Evolutionary conservation across 92 coral and sea anemone species (phyloP).

Genomic region (Micromussa lordhowensis): DNA sequence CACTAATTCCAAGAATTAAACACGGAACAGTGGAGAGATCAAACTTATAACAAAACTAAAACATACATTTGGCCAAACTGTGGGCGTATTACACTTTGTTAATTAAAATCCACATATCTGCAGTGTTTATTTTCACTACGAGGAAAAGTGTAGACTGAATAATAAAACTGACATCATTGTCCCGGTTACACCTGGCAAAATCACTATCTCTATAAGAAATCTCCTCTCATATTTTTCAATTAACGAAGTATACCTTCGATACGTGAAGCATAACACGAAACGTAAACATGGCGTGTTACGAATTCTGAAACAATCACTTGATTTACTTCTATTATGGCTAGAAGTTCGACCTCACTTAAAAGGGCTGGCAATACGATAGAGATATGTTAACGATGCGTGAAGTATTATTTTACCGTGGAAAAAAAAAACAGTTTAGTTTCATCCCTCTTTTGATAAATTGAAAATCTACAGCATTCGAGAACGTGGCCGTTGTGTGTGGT

Average conservation of each 20-base stretch:
- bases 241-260: neutral
- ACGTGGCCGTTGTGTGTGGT: neutral
- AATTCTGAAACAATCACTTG: neutral
- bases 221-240: constrained; percentile 6
- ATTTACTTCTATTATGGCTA: neutral
- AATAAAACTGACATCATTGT: neutral
- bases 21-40: neutral
- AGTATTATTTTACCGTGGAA: neutral
- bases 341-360: neutral
- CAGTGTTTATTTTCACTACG: constrained; percentile 1
- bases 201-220: neutral
- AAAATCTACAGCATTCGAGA: neutral
- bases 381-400: neutral
- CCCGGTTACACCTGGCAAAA: neutral
- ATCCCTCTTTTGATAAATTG: neutral
- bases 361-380: neutral
- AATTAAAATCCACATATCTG: constrained; percentile 4
- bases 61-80: neutral
- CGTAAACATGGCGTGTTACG: neutral
- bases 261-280: neutral
- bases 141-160: neutral
- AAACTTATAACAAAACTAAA: neutral
- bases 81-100: neutral
- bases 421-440: neutral
- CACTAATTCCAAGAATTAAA: neutral